phyloP scores from a whole-genome alignment of 1,140 invertebrate species.

The Antheraea mylitta region DNA sequence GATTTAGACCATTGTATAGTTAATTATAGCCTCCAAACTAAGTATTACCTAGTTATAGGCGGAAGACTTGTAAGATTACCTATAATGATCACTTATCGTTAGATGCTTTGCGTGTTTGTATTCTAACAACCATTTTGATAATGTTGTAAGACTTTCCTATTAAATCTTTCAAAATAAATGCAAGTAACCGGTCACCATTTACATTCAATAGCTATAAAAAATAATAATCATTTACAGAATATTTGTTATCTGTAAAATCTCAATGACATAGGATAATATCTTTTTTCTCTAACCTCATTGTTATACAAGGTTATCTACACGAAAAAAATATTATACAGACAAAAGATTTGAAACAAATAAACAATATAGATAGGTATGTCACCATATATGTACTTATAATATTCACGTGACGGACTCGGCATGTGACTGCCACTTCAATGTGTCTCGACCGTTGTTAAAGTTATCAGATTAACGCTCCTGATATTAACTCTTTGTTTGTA shows the following conservation, averaged over 20 bases:
- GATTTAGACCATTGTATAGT: no score
- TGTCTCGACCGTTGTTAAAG: conserved; percentile 13
- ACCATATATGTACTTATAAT: background rate
- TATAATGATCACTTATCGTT: no score
- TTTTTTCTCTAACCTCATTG: background rate
- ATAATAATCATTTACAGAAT: background rate
- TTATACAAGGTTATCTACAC: background rate
- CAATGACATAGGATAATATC: background rate
- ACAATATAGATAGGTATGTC: background rate
- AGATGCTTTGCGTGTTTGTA: no score
- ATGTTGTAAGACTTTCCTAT: no score
- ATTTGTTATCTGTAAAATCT: background rate
- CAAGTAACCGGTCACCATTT: background rate
- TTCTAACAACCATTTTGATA: no score
- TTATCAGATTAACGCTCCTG: conserved; percentile 22
- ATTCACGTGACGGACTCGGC: conserved; percentile 19
- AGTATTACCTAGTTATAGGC: no score
- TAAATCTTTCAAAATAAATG: no score
- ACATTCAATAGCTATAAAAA: background rate
- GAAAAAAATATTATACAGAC: background rate
- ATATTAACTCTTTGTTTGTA: conserved; percentile 12
- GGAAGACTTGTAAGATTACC: no score
- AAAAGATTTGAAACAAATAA: conserved; percentile 2
- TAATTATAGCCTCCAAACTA: no score
- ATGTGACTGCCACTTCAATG: conserved; percentile 25